These are phyloP conservation scores for Polydrusus tereticollis DNA, from an alignment of 2,888 invertebrate species.

Conservation along the genomic window DNA sequence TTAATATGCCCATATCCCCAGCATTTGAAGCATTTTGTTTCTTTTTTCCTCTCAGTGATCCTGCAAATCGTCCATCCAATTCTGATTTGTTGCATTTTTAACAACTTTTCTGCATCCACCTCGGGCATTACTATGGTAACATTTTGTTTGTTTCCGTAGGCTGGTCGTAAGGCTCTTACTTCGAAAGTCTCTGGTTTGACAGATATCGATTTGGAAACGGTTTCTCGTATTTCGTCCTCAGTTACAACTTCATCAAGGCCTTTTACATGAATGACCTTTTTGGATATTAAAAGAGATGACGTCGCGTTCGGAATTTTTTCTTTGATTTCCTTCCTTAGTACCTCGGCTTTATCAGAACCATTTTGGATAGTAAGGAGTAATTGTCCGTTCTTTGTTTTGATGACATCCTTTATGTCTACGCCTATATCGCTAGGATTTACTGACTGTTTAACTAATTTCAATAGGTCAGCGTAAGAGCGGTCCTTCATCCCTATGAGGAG, in stretches of 20 bases:
- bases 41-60: slow-evolving; percentile 34
- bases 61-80: slow-evolving; percentile 40
- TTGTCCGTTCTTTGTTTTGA: too few species aligned
- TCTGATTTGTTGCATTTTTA: slow-evolving; percentile 24
- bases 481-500: neutral
- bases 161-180: too few species aligned
- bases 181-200: slow-evolving; percentile 18
- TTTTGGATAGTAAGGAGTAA: too few species aligned
- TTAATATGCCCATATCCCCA: slow-evolving; percentile 42
- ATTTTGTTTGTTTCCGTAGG: slow-evolving; percentile 47
- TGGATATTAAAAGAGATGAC: slow-evolving; percentile 8
- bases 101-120: slow-evolving; percentile 11
- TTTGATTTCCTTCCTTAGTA: neutral
- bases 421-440: neutral
- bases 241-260: slow-evolving; percentile 40
- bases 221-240: slow-evolving; percentile 10
- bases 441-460: neutral
- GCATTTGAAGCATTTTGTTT: slow-evolving; percentile 44
- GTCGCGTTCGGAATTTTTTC: slow-evolving; percentile 10
- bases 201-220: slow-evolving; percentile 1
- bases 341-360: too few species aligned
- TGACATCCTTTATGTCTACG: neutral
- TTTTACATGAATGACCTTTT: slow-evolving; percentile 43
- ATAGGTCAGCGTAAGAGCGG: neutral
- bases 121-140: slow-evolving; percentile 39